Evolutionary conservation across 2,888 invertebrate species (phyloP), one percentile per base, ranked within the genome.

Genomic region (Chironomus tentans): DNA sequence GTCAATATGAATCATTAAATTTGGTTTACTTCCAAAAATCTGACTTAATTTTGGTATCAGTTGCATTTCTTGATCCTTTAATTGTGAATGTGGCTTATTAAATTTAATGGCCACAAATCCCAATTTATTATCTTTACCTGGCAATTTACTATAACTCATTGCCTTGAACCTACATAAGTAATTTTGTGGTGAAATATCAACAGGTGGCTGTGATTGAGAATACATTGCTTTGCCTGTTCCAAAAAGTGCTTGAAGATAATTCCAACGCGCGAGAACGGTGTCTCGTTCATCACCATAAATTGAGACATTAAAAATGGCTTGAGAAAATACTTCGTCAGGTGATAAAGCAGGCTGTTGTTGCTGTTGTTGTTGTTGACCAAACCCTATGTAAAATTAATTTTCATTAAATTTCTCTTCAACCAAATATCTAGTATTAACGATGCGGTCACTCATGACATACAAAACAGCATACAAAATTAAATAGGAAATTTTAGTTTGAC

Each of bases 221-320:
- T 93, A 95, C 82, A 91, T 95, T 0, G 91, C 90, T 82, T 92
- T 91, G 3, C 91, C 90, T 85, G 83, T 82, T 18, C 84, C 74
- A 28, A 74, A 47, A 22, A 65, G 88, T 0, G 94, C 93, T 84
- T 98, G 97, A 70, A 98, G 85, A 80, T 96, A 91, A 83, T 99
- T 99, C 92, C 97, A 97, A 81, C 94, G 93, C 2, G 95, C 95
- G 46, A 99, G 87, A 38, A 96, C 92, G 77, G 91, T 91, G 82
- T 99, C 98, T 48, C 98, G 87, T 82, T 99, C 98, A 82, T 99
- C 98, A 15, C 95, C 95, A 82, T 93, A 98, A 70, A 98, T 88
- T 72, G 90, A 90, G 78, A 91, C 92, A 81, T 91, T 91, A 79
- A 91, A 90, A 1, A 93, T 90, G 0, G 92, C 90, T 77, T 90